Percentiles rank a stretch among this genome's conserved stretches.
Evolutionary conservation across 2,113 vertebrate species (phyloP).

Genomic region (Poecile atricapillus): DNA sequence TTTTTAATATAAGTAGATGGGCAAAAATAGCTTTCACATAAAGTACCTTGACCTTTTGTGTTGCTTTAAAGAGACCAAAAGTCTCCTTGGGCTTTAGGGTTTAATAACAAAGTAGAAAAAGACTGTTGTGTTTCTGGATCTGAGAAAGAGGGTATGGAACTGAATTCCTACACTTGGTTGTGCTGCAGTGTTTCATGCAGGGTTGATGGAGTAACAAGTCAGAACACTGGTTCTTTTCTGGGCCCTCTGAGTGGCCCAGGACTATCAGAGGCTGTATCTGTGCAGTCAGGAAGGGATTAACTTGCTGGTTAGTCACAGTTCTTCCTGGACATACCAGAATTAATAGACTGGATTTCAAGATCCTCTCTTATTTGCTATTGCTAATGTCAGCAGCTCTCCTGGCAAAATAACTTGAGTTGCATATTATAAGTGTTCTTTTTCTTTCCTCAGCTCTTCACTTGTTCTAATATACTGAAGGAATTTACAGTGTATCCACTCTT

Average conservation of each 20-base stretch:
- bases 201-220: not conserved
- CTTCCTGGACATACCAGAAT: not conserved
- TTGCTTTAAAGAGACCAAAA: not conserved
- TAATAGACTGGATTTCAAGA: not conserved
- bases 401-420: not conserved
- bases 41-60: not conserved
- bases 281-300: not conserved
- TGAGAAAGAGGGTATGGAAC: not conserved
- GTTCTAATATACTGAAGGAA: not conserved
- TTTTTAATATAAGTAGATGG: not conserved
- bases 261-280: not conserved
- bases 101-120: not conserved
- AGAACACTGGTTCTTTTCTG: not conserved
- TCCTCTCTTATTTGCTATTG: not conserved
- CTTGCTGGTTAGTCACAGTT: not conserved
- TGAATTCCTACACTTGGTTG: not conserved
- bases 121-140: not conserved
- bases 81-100: not conserved
- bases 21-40: not conserved
- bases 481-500: not conserved
- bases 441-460: not conserved
- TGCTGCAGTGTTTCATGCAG: not conserved
- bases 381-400: not conserved
- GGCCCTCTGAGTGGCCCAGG: not conserved
- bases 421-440: not conserved